A percentile compares a stretch with the other conserved stretches of the same genome.
Evolutionary conservation across 2,113 vertebrate species (phyloP).

Genomic region (Megatriorchis doriae): DNA sequence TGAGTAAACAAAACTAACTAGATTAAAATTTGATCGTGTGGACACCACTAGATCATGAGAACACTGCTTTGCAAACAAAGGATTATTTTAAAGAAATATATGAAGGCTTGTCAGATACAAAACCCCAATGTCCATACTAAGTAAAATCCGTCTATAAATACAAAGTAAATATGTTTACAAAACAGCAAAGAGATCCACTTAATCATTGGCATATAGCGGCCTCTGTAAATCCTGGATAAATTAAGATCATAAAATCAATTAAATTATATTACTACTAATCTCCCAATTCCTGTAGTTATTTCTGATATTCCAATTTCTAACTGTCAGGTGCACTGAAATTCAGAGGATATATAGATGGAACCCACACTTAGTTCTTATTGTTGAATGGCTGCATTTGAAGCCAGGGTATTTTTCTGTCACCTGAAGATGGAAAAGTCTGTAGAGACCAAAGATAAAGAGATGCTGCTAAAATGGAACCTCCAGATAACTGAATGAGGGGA

Average conservation of each 20-base stretch:
- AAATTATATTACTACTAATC: neutral
- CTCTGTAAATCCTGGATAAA: neutral
- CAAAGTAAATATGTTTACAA: neutral
- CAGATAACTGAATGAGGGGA: neutral
- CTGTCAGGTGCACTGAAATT: neutral
- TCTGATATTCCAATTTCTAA: neutral
- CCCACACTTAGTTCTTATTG: neutral
- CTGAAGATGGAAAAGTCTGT: neutral
- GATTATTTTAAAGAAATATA: neutral
- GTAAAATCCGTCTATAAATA: neutral
- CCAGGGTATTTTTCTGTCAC: neutral
- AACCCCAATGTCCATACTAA: neutral
- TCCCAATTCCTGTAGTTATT: neutral
- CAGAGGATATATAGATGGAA: neutral
- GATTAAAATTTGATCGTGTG: neutral
- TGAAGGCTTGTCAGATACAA: neutral
- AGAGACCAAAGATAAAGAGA: neutral
- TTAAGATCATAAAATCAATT: neutral
- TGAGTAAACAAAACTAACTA: constrained; percentile 3
- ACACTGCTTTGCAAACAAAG: neutral
- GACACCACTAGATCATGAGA: neutral
- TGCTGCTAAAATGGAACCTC: neutral
- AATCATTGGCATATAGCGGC: neutral
- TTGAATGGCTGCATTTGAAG: neutral
- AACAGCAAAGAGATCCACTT: neutral